These are phyloP conservation scores for Biston betularia DNA, from an alignment of 2,888 invertebrate species.

Conservation along the genomic window DNA sequence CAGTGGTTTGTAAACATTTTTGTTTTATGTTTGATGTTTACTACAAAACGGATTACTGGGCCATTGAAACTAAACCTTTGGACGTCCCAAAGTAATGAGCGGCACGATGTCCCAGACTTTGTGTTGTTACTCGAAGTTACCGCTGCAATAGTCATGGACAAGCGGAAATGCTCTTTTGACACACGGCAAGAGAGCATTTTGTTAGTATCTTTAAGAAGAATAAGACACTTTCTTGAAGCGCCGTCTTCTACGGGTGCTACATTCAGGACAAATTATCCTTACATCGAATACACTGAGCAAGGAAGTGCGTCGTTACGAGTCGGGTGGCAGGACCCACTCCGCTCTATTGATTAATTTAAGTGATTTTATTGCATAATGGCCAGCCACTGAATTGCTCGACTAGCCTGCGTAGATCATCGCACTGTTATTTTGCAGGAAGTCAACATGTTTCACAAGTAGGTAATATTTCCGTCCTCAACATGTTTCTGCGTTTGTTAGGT, in stretches of 20 bases:
- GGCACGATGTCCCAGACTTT: background rate
- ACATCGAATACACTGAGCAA: slow-evolving; percentile 38
- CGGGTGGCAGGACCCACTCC: slow-evolving; percentile 66
- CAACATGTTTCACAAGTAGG: slow-evolving; percentile 7
- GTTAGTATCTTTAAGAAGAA: too few relatives aligned
- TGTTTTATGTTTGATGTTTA: too few relatives aligned
- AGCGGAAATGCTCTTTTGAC: too few relatives aligned
- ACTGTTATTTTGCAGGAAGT: slow-evolving; percentile 32
- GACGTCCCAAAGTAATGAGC: too few relatives aligned
- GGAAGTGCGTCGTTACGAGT: slow-evolving; percentile 47
- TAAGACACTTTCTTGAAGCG: background rate
- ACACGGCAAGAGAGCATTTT: too few relatives aligned
- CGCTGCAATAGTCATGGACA: too few relatives aligned
- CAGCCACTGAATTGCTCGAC: slow-evolving; percentile 55
- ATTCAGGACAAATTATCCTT: slow-evolving; percentile 41
- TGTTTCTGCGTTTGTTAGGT: slow-evolving; percentile 3
- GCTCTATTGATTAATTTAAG: slow-evolving; percentile 83
- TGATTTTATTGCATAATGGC: slow-evolving; percentile 81
- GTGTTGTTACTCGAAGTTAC: background rate
- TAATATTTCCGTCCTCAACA: slow-evolving; percentile 19
- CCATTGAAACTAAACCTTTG: too few relatives aligned
- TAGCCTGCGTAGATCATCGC: slow-evolving; percentile 53
- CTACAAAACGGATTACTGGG: too few relatives aligned
- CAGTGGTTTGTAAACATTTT: too few relatives aligned
- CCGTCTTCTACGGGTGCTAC: slow-evolving; percentile 39